Conservation (phyloP, 2,113 vertebrate genomes). For the Psilopsiagon aurifrons region DNA sequence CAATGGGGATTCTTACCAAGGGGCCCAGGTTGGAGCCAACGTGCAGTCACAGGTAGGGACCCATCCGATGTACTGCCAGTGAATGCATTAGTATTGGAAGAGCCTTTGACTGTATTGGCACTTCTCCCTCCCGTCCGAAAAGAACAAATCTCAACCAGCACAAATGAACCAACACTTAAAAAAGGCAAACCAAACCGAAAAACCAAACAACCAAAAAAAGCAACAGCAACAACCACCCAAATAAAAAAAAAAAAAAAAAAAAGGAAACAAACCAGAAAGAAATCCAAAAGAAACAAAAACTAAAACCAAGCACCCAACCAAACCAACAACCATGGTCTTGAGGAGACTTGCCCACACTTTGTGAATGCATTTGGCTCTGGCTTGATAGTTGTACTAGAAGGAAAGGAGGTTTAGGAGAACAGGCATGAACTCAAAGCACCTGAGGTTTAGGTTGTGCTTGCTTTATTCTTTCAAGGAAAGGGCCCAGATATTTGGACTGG, state of each 20-base stretch:
- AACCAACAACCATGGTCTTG: slow-evolving; percentile 56
- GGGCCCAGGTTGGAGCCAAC: slow-evolving; percentile 99
- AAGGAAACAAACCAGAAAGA: no score
- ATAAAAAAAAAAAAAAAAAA: background rate
- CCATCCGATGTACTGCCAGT: slow-evolving; percentile 76
- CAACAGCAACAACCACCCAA: background rate
- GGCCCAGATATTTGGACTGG: background rate
- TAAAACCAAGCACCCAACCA: slow-evolving; percentile 10
- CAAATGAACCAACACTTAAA: slow-evolving; percentile 24
- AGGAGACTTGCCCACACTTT: slow-evolving; percentile 68
- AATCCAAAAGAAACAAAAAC: slow-evolving; percentile 36
- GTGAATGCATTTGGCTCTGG: slow-evolving; percentile 79
- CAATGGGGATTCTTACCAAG: slow-evolving; percentile 99
- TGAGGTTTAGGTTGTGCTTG: slow-evolving; percentile 19
- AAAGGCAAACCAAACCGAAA: slow-evolving; percentile 26
- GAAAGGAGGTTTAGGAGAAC: slow-evolving; percentile 1
- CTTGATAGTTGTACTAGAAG: slow-evolving; percentile 50
- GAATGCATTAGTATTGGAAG: slow-evolving; percentile 67
- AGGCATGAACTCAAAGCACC: slow-evolving; percentile 1
- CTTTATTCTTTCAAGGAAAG: slow-evolving; percentile 45
- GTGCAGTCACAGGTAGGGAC: slow-evolving; percentile 99
- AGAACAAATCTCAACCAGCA: slow-evolving; percentile 65
- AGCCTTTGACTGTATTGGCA: slow-evolving; percentile 71
- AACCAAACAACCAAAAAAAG: background rate
- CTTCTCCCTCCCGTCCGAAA: slow-evolving; percentile 60